Evolutionary conservation across 2,888 invertebrate species (phyloP).

Genomic region (Candidula unifasciata): DNA sequence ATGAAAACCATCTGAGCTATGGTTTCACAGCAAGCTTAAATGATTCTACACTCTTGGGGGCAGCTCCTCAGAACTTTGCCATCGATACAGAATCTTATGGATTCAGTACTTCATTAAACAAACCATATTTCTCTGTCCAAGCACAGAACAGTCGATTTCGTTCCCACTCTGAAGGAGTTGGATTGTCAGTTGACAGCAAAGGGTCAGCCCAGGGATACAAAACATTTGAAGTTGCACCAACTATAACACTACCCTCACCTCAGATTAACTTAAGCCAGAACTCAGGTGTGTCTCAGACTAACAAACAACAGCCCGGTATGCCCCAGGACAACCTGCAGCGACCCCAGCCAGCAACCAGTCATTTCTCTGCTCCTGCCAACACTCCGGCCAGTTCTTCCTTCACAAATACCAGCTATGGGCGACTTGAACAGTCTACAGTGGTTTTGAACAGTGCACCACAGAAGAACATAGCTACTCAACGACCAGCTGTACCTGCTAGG

Average conservation of each 20-base stretch:
- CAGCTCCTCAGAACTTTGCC: background rate
- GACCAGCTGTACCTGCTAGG: slow-evolving; percentile 21
- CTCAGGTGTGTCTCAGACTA: background rate
- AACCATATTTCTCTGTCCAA: background rate
- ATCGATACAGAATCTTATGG: background rate
- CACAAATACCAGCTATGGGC: background rate
- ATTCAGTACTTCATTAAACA: background rate
- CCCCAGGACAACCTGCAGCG: background rate
- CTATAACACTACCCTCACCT: slow-evolving; percentile 1
- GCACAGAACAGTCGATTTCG: background rate
- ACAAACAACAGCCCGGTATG: background rate
- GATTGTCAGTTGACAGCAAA: background rate
- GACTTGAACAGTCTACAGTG: background rate
- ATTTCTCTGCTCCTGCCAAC: background rate
- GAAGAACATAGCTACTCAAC: background rate
- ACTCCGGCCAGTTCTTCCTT: background rate
- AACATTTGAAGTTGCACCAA: slow-evolving; percentile 26
- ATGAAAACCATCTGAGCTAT: background rate
- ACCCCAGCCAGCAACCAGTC: background rate
- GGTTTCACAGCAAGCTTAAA: background rate
- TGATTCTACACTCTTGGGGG: background rate
- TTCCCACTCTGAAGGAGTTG: background rate
- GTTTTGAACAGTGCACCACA: background rate
- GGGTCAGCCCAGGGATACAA: background rate
- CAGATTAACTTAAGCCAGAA: background rate